Base-by-base conservation (phyloP, 2,113 vertebrate genomes). In the mouse (Mus musculus) region DNA sequence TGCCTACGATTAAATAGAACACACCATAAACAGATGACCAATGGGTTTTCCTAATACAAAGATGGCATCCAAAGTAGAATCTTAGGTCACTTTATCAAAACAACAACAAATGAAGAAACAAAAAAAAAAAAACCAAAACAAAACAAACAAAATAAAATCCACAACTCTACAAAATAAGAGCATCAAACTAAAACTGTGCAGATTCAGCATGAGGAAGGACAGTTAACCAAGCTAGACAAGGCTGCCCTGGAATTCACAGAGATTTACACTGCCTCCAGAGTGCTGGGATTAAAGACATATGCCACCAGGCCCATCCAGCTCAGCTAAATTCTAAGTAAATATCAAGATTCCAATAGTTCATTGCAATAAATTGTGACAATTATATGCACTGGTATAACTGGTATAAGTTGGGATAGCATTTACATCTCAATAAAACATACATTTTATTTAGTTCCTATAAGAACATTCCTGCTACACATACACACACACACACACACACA, bases 151-250 rank as follows among this genome's bases (percentile, higher is more conserved):
- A 54, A 54, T 7, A 80, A 96, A 91, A 76, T 7, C 12, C 81
- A 69, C 30, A 7, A 49, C 30, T 87, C 33, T 63, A 54, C 67
- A 88, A 93, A 94, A 61, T 71, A 88, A 86, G 88, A 90, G 2
- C 11, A 56, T 26, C 39, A 87, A 90, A 92, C n/a, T 93, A 93
- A 85, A 26, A 93, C 86, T 72, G 9, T 77, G 22, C 65, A 85
- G 4, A 86, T 87, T 52, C 67, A 91, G 87, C 12, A 1, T 42
- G 52, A 85, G 36, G 7, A 85, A 65, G 88, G 8, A 93, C 94
- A 75, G 28, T 63, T 86, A 67, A 0, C 67, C 56, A 42, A 63
- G 13, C 24, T 84, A 28, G n/a, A 42, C 24, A 24, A 84, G 7
- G 59, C 56, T 30, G n/a, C n/a, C 20, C n/a, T 84, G 36, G 14